A percentile compares a stretch with the other conserved stretches of the same genome.
phyloP scores from a whole-genome alignment of 2,797 vertebrate species.

The Eulemur mongoz region DNA sequence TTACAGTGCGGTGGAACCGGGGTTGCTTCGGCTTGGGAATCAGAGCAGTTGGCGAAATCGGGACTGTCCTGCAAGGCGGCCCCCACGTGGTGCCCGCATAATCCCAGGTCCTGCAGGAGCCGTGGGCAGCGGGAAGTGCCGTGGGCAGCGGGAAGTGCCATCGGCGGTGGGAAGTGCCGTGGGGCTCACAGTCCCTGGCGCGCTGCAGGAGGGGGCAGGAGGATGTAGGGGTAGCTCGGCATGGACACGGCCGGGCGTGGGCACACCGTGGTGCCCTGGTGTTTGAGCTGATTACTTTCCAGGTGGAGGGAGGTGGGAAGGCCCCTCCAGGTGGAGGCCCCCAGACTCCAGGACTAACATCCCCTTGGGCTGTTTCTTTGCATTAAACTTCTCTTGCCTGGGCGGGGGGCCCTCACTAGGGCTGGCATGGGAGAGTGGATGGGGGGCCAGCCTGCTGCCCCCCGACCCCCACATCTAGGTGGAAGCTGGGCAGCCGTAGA shows the following conservation, averaged over 20 bases:
- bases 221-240: fast-evolving
- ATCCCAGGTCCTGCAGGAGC: neutral
- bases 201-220: neutral
- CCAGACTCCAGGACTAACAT: neutral
- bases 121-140: neutral
- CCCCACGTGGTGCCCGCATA: fast-evolving
- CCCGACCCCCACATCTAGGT: fast-evolving
- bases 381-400: no score
- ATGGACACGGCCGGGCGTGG: fast-evolving
- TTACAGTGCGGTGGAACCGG: slow-evolving; percentile 52
- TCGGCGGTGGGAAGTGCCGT: neutral
- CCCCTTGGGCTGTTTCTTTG: no score
- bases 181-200: fast-evolving
- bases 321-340: no score
- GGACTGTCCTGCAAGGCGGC: neutral
- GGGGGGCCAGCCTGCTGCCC: neutral
- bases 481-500: neutral
- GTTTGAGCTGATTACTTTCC: neutral
- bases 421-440: neutral
- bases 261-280: fast-evolving
- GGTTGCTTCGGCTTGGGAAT: slow-evolving; percentile 55
- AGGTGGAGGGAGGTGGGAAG: neutral
- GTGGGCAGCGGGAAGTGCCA: neutral
- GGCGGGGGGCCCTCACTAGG: no score
- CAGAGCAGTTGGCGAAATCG: fast-evolving